These are phyloP conservation scores for Hormaphis cornu DNA, from an alignment of 1,140 invertebrate genomes.

Conservation along the genomic window DNA sequence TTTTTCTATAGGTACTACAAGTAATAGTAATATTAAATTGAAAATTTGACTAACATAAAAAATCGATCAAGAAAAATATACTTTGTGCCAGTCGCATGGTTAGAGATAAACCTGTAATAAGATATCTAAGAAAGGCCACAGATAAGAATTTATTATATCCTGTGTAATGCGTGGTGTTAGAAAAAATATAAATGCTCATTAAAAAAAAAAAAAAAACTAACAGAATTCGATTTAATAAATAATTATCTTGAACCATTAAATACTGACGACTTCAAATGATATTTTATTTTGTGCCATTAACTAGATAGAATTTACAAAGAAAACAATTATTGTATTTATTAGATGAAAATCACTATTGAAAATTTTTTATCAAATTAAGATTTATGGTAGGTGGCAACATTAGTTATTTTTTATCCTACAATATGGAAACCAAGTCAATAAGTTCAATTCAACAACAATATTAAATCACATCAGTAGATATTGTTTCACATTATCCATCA, in stretches of 20 bases:
- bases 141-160: slow-evolving; percentile 30
- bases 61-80: slow-evolving; percentile 3
- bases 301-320: slow-evolving; percentile 9
- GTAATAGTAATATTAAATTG: background rate
- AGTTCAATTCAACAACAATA: background rate
- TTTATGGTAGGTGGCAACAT: no score
- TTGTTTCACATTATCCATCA: slow-evolving; percentile 20
- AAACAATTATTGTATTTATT: background rate
- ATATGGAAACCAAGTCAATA: background rate
- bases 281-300: background rate
- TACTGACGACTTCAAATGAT: background rate
- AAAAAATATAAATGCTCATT: slow-evolving; percentile 21
- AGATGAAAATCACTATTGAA: no score
- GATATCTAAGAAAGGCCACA: slow-evolving; percentile 28
- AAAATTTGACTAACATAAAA: background rate
- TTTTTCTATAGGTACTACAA: background rate
- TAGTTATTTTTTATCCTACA: slow-evolving; percentile 2
- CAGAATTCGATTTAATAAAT: slow-evolving; percentile 7
- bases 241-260: slow-evolving; percentile 20
- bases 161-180: background rate
- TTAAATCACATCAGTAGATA: slow-evolving; percentile 16
- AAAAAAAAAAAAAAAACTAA: slow-evolving; percentile 14
- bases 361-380: no score
- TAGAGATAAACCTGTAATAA: slow-evolving; percentile 27
- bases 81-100: slow-evolving; percentile 16